Evolutionary conservation across 2,113 vertebrate species (phyloP).

Genomic region (Stigmatopora argus): DNA sequence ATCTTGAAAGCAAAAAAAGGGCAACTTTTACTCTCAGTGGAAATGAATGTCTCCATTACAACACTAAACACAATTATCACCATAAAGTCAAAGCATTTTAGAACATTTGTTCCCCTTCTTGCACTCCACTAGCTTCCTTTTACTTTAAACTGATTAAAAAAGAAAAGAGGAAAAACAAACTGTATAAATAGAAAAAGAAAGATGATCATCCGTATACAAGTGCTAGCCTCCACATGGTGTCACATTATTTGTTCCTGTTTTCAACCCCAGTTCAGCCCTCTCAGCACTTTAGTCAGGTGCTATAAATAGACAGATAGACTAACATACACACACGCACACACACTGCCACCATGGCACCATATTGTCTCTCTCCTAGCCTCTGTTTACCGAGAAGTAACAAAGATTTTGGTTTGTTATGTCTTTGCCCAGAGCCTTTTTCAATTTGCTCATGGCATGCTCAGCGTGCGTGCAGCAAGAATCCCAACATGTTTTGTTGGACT

Average conservation of each 20-base stretch:
- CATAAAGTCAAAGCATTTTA: neutral
- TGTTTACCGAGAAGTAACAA: constrained; percentile 10
- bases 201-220: constrained; percentile 32
- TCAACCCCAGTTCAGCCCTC: constrained; percentile 37
- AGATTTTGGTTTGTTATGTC: constrained; percentile 14
- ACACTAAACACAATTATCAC: neutral
- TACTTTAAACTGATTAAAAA: neutral
- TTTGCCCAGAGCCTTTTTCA: constrained; percentile 17
- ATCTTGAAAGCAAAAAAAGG: neutral
- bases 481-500: constrained; percentile 20
- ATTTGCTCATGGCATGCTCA: constrained; percentile 9
- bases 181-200: neutral
- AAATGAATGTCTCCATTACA: neutral
- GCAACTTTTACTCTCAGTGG: neutral
- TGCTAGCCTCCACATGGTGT: constrained; percentile 31
- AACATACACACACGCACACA: constrained; percentile 5
- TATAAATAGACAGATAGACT: constrained; percentile 43
- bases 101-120: neutral
- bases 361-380: constrained; percentile 5
- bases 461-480: neutral
- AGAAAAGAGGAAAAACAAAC: neutral
- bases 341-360: neutral
- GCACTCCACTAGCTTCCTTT: neutral
- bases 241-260: constrained; percentile 34
- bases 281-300: constrained; percentile 39